Evolutionary conservation across 2,888 invertebrate species (phyloP).

Genomic region (Podabrus alpinus): DNA sequence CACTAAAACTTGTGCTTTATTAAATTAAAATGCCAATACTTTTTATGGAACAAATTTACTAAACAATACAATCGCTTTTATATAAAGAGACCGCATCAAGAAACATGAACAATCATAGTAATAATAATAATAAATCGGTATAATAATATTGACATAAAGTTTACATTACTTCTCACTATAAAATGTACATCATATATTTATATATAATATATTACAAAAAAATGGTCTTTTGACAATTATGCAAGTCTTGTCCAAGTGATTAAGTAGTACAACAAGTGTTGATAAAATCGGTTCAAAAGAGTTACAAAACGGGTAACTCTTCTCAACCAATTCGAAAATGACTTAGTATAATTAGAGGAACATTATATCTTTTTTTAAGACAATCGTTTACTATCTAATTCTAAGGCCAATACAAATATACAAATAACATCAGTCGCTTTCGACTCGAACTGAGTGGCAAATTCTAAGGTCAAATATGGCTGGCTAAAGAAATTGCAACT

Average conservation of each 20-base stretch:
- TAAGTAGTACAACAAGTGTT: constrained; percentile 50
- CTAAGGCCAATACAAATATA: constrained; percentile 43
- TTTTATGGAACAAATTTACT: constrained; percentile 54
- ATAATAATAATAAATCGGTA: constrained; percentile 25
- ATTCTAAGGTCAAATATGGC: not conserved
- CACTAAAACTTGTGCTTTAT: not conserved
- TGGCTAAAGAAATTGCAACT: constrained; percentile 12
- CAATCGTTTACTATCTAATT: constrained; percentile 44
- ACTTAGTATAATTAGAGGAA: constrained; percentile 57
- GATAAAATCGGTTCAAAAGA: constrained; percentile 24
- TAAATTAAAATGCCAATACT: constrained; percentile 26
- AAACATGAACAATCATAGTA: constrained; percentile 53
- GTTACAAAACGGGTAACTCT: constrained; percentile 21
- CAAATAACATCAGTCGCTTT: constrained; percentile 36
- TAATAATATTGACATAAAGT: constrained; percentile 53
- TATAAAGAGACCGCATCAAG: constrained; percentile 51
- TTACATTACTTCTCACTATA: constrained; percentile 47
- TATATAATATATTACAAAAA: constrained; percentile 50
- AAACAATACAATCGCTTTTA: constrained; percentile 55
- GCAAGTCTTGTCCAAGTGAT: constrained; percentile 53
- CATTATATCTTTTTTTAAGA: constrained; percentile 55
- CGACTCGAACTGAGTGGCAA: constrained; percentile 11
- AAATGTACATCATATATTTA: constrained; percentile 51
- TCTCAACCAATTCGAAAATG: constrained; percentile 54
- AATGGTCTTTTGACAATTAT: constrained; percentile 51